Base-by-base conservation (phyloP, 2,797 vertebrate species). In the Galaxias olidus region DNA sequence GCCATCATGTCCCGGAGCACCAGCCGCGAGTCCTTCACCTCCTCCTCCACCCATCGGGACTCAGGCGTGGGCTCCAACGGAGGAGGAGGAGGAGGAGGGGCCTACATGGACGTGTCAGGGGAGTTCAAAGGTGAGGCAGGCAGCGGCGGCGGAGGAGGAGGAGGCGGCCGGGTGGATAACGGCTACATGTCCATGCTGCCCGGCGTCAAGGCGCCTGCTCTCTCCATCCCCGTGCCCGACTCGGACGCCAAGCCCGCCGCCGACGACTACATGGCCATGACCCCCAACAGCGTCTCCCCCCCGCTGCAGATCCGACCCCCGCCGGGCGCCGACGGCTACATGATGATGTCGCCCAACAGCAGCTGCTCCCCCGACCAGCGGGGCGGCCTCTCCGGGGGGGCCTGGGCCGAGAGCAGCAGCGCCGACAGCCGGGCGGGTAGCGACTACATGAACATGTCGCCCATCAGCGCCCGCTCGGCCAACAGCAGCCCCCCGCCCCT, bases 371-470 rank as follows among this genome's bases (percentile, higher is more conserved):
- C 92, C 0, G 88, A 90, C 45, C 81, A 83, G 68, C 84, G 86
- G 19, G 89, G 87, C 0, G 82, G 88, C 30, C 86, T 91, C 17
- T 77, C 87, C 45, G 85, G 80, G 12, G 87, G 82, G 4, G 76
- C 78, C 15, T 92, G 91, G 88, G 19, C 87, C 44, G 89, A 86
- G 69, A 88, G 84, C 8, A 85, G 90, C 20, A 92, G 85, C 51
- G 88, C 89, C 4, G 92, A 93, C 60, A 89, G 87, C 68, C 77
- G 87, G 49, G 81, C 86, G 7, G 86, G 83, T 59, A 88, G 91
- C 9, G 93, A 95, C 75, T 95, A 95, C 30, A 88, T 95, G 91
- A 93, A 93, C 80, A 95, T 94, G 93, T 95, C 92, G 15, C 92
- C 93, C 5, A 89, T 91, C 65, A 92, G 88, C 10, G 73, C 89